These are phyloP conservation scores for Pristionchus maxplancki DNA, from an alignment of 2,888 invertebrate species.

Conservation along the genomic window DNA sequence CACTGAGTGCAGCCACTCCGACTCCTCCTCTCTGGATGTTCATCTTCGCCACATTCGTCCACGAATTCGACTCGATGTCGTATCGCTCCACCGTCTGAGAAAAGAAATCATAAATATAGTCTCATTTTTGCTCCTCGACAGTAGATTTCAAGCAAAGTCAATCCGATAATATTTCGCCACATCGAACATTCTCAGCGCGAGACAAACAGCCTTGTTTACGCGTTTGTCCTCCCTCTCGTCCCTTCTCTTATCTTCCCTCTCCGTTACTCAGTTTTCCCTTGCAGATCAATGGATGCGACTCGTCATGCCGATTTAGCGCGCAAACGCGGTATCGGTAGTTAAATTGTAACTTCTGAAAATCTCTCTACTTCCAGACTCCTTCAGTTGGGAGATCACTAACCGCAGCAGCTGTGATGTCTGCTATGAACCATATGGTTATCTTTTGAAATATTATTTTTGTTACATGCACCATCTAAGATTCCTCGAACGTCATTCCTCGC, in stretches of 20 bases:
- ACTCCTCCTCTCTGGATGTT: conserved; percentile 80
- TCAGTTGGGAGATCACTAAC: conserved; percentile 24
- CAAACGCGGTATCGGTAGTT: not conserved
- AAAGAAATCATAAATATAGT: not conserved
- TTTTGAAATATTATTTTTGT: too few species aligned
- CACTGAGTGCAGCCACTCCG: conserved; percentile 79
- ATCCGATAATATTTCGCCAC: not conserved
- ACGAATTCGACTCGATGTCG: conserved; percentile 79
- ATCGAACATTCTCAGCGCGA: not conserved
- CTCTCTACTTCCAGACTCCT: not conserved
- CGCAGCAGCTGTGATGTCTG: conserved; percentile 31
- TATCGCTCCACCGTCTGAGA: conserved; percentile 76
- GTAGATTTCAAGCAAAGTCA: not conserved
- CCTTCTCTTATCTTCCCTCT: not conserved
- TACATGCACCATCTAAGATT: not conserved
- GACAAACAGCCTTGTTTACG: conserved; percentile 19
- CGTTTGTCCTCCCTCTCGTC: not conserved
- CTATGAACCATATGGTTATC: not conserved
- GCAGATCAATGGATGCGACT: not conserved
- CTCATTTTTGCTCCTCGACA: not conserved
- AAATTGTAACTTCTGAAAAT: not conserved
- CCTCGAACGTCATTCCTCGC: not conserved
- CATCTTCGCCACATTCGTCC: conserved; percentile 80
- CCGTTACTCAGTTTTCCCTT: conserved; percentile 14
- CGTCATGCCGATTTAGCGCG: not conserved